Evolutionary conservation across 2,797 vertebrate genomes (phyloP).

Genomic region (Tympanoctomys barrerae): DNA sequence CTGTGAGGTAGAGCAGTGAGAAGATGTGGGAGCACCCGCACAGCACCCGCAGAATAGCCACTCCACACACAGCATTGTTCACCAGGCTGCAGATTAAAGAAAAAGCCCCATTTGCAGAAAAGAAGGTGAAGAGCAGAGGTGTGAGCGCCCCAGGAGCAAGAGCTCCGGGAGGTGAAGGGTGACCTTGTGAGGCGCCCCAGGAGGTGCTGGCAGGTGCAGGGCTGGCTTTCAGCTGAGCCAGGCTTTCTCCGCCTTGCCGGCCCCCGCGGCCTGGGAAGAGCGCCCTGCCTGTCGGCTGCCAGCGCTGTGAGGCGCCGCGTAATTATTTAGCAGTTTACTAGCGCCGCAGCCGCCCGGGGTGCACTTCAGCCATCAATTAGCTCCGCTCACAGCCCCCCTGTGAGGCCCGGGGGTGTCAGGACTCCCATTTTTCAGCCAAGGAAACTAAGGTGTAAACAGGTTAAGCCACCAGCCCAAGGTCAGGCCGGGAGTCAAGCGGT

Average conservation of each 20-base stretch:
- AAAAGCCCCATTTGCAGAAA: conserved; percentile 70
- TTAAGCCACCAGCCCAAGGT: conserved; percentile 74
- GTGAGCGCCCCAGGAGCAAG: background rate
- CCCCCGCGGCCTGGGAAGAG: conserved; percentile 69
- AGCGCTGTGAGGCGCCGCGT: conserved; percentile 63
- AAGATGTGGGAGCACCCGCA: background rate
- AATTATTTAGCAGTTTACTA: conserved; percentile 83
- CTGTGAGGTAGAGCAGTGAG: background rate
- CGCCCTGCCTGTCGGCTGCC: conserved; percentile 75
- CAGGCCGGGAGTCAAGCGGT: conserved; percentile 79
- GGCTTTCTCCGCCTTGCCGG: conserved; percentile 72
- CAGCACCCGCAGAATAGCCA: fast-evolving
- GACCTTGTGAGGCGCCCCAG: conserved; percentile 70
- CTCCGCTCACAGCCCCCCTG: conserved; percentile 62
- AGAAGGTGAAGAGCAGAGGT: conserved; percentile 49
- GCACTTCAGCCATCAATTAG: conserved; percentile 84
- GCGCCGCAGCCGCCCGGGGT: conserved; percentile 78
- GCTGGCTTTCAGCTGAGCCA: conserved; percentile 81
- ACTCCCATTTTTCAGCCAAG: conserved; percentile 82
- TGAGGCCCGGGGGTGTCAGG: conserved; percentile 62
- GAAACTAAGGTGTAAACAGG: conserved; percentile 83
- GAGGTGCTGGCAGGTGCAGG: conserved; percentile 59
- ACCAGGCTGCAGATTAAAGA: background rate
- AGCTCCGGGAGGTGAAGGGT: conserved; percentile 65
- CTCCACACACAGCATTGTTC: background rate